Conservation (phyloP, 1,140 invertebrate species). For the Ceratina australensis region DNA sequence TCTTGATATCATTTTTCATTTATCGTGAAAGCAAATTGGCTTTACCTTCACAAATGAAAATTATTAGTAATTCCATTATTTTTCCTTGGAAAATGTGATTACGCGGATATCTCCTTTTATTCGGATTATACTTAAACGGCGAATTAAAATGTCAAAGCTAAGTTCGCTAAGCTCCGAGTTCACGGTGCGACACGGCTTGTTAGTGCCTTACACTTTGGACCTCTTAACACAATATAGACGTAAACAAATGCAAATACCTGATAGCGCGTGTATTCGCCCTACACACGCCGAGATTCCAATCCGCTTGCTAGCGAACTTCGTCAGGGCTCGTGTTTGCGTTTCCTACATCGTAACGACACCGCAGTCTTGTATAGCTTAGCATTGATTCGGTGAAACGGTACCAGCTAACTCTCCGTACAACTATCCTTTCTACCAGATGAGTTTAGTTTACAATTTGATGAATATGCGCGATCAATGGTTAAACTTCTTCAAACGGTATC, state of each 20-base stretch:
- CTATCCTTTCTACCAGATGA: background rate
- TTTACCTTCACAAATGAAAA: no score
- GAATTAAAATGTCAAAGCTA: no score
- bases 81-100: no score
- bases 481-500: no score
- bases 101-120: no score
- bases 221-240: background rate
- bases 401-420: no score
- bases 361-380: background rate
- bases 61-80: no score
- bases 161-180: no score
- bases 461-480: background rate
- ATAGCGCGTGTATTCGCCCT: background rate
- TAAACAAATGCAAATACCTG: slow-evolving; percentile 4
- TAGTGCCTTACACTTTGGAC: background rate
- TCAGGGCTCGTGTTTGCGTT: no score
- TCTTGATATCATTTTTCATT: no score
- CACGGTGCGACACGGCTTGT: no score
- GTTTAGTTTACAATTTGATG: background rate
- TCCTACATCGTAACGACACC: background rate
- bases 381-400: background rate
- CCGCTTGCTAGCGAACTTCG: background rate
- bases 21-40: background rate
- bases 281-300: background rate
- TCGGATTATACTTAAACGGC: no score